Evolutionary conservation across 2,888 invertebrate species (phyloP), one percentile per base, ranked within the genome.

Genomic region (Microdon myrmicae): DNA sequence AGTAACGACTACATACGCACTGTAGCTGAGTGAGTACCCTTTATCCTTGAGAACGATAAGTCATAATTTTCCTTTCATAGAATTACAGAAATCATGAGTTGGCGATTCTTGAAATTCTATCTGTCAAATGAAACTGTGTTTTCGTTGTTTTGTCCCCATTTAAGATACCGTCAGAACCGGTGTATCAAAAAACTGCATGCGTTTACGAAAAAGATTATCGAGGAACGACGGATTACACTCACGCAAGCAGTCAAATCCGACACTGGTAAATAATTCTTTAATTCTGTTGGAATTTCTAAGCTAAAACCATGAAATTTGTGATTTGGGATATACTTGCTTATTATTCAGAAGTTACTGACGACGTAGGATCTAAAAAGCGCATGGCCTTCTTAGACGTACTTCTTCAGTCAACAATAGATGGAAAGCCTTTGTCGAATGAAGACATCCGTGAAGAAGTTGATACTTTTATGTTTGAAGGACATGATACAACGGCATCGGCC

Each of bases 1-100:
- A 82, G 87, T 38, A 86, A 87, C 0, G 82, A 85, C 68, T 92
- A 91, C 74, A 88, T 89, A 0, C 80, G 82, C 69, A 86, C 88
- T 4, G 86, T 92, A 8, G 84, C 85, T 74, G 82, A 82, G 89
- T 89, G 79, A 68, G 72, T 68, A 13, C 7, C n/a, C 6, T 53
- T 4, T 14, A 16, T 28, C 43, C 28, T 5, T 6, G 13, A 16
- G 12, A n/a, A n/a, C n/a, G n/a, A n/a, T n/a, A n/a, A n/a, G n/a
- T n/a, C n/a, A n/a, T n/a, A n/a, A n/a, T 19, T 7, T 19, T 7
- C 28, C 16, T 53, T 9, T 17, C 6, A 5, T 23, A 73, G 77
- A 56, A 68, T 69, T 61, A 68, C 75, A 22, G 67, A 68, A 12
- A 43, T 75, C 6, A 48, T 75, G 44, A 59, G 70, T 9, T 56